Percentiles rank a stretch among this genome's conserved stretches.
Evolutionary conservation across 2,888 invertebrate genomes (phyloP).

Genomic region (Protodeltote pygarga): DNA sequence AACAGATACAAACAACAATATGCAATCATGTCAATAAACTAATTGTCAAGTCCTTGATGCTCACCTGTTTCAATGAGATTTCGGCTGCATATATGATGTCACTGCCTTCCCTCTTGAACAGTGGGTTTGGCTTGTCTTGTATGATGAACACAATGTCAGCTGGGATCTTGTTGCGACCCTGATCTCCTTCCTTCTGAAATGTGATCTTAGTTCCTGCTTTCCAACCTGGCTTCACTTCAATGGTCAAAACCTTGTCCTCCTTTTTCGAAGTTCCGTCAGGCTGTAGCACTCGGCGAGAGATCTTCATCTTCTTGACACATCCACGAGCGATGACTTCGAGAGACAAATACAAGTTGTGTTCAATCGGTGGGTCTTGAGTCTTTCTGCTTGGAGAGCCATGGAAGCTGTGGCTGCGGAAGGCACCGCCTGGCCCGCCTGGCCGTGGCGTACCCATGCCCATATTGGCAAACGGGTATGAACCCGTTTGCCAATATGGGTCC

Average conservation of each 20-base stretch:
- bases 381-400: slow-evolving; percentile 91
- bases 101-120: slow-evolving; percentile 97
- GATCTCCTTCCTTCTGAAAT: slow-evolving; percentile 98
- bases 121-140: slow-evolving; percentile 96
- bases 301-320: slow-evolving; percentile 99
- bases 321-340: slow-evolving; percentile 97
- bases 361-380: slow-evolving; percentile 95
- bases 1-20: slow-evolving; percentile 35
- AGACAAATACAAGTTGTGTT: slow-evolving; percentile 96
- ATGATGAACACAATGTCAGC: slow-evolving; percentile 99
- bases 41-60: slow-evolving; percentile 48
- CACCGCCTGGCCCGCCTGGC: slow-evolving; percentile 91
- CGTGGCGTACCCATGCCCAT: slow-evolving; percentile 89
- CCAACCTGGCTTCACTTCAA: slow-evolving; percentile 99
- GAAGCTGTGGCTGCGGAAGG: slow-evolving; percentile 95
- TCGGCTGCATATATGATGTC: slow-evolving; percentile 96
- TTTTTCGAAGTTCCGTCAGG: slow-evolving; percentile 94
- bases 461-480: slow-evolving; percentile 91
- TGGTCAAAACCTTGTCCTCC: slow-evolving; percentile 97
- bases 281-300: slow-evolving; percentile 95
- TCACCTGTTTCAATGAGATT: slow-evolving; percentile 95
- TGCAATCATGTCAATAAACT: slow-evolving; percentile 22
- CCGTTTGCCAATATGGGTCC: too few relatives aligned
- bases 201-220: slow-evolving; percentile 99
- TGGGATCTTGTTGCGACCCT: slow-evolving; percentile 96